phyloP scores from a whole-genome alignment of 2,113 vertebrate genomes.

The Lipotes vexillifer region DNA sequence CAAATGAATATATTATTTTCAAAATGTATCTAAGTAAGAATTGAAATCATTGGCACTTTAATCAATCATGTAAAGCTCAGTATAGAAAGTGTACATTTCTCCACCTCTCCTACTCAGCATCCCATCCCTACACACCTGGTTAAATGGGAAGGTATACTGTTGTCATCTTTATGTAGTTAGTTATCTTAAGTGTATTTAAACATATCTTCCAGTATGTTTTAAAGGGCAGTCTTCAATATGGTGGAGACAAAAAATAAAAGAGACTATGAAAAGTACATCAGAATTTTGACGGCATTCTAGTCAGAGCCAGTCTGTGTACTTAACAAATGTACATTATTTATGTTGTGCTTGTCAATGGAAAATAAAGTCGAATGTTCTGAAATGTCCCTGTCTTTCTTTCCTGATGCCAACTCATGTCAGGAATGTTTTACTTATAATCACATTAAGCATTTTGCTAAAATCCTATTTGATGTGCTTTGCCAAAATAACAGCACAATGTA shows the following conservation, averaged over 20 bases:
- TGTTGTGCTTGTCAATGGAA: constrained; percentile 47
- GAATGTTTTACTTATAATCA: background rate
- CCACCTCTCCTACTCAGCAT: background rate
- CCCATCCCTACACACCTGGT: background rate
- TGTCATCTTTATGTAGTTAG: background rate
- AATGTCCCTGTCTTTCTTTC: constrained; percentile 11
- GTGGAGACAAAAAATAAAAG: constrained; percentile 30
- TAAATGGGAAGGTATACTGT: background rate
- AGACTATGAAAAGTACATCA: constrained; percentile 38
- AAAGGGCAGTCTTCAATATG: constrained; percentile 3
- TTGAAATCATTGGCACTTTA: background rate
- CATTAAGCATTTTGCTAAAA: background rate
- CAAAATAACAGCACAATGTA: background rate
- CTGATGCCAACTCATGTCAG: background rate
- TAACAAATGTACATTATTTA: constrained; percentile 30
- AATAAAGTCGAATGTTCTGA: constrained; percentile 66
- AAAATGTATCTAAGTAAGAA: background rate
- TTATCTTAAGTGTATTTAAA: constrained; percentile 16
- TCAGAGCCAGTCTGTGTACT: constrained; percentile 30
- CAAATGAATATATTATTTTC: background rate
- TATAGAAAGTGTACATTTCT: background rate
- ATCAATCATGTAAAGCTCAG: background rate
- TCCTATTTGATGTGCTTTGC: background rate
- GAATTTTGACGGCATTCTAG: background rate
- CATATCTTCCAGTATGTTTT: constrained; percentile 18